Evolutionary conservation across 2,888 invertebrate genomes (phyloP).

Genomic region (Cynaeus angustus): DNA sequence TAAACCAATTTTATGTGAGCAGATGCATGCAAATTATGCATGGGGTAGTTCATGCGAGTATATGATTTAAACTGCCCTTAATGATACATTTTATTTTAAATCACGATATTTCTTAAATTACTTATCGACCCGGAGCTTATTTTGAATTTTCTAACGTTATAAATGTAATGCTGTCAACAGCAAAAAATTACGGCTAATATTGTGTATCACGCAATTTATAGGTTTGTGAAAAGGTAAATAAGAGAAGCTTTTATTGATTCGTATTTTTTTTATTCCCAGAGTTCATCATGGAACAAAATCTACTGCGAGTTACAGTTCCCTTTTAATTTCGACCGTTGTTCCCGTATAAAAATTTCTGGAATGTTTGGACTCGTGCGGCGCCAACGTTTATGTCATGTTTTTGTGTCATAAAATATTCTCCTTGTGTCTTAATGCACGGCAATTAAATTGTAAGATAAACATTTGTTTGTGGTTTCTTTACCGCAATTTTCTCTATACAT

Average conservation of each 20-base stretch:
- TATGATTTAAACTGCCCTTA: conserved; percentile 14
- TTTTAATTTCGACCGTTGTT: too few relatives aligned
- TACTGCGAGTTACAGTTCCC: too few relatives aligned
- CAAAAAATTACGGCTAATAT: background rate
- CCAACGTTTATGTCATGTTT: too few relatives aligned
- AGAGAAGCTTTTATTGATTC: too few relatives aligned
- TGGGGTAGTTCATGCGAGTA: background rate
- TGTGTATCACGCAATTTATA: background rate
- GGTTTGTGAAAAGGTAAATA: background rate
- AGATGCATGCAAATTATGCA: conserved; percentile 7
- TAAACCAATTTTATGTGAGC: conserved; percentile 14
- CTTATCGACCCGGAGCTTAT: conserved; percentile 20
- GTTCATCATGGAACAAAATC: too few relatives aligned
- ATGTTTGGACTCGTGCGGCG: too few relatives aligned
- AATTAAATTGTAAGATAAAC: too few relatives aligned
- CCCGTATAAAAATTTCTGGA: too few relatives aligned
- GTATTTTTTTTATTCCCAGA: too few relatives aligned
- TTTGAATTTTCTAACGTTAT: conserved; percentile 27
- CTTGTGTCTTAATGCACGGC: too few relatives aligned
- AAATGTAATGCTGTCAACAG: conserved; percentile 13
- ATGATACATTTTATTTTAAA: conserved; percentile 22
- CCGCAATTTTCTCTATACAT: background rate
- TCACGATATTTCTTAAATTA: conserved; percentile 39
- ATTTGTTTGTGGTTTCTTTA: too few relatives aligned
- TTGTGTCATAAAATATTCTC: too few relatives aligned